Evolutionary conservation across 2,113 vertebrate species (phyloP).

Genomic region (Tamias sibiricus): DNA sequence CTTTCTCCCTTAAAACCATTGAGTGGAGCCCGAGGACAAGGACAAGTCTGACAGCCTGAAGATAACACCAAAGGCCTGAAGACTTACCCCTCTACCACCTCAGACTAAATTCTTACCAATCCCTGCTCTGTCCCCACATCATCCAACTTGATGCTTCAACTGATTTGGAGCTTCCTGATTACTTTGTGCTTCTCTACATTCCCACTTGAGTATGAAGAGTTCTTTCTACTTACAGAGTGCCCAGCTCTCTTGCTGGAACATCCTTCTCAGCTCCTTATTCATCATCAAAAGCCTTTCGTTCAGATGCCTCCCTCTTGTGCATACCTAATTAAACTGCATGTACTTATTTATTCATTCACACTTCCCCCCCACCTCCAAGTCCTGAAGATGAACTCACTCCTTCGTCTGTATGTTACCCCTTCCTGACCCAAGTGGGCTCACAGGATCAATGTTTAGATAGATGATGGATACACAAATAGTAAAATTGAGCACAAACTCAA

Average conservation of each 20-base stretch:
- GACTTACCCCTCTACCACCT: not conserved
- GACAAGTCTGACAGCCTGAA: not conserved
- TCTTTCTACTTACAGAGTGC: not conserved
- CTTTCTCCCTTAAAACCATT: not conserved
- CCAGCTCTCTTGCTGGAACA: not conserved
- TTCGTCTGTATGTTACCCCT: not conserved
- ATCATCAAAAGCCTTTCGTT: not conserved
- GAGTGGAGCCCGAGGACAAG: not conserved
- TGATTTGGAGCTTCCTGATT: not conserved
- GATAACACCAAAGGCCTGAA: not conserved
- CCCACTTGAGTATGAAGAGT: fast-evolving
- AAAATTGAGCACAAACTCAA: not conserved
- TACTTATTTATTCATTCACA: not conserved
- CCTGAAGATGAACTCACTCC: not conserved
- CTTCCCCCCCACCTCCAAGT: not conserved
- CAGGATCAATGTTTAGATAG: not conserved
- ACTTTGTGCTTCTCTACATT: fast-evolving
- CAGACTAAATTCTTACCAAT: not conserved
- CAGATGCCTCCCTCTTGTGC: fast-evolving
- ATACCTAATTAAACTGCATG: not conserved
- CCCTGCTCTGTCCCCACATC: not conserved
- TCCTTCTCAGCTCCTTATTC: not conserved
- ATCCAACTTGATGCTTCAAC: not conserved
- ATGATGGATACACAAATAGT: not conserved
- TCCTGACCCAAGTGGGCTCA: not conserved